These are phyloP conservation scores for Calliscelio sp. DNA, from an alignment of 2,888 invertebrate species.

Conservation along the genomic window DNA sequence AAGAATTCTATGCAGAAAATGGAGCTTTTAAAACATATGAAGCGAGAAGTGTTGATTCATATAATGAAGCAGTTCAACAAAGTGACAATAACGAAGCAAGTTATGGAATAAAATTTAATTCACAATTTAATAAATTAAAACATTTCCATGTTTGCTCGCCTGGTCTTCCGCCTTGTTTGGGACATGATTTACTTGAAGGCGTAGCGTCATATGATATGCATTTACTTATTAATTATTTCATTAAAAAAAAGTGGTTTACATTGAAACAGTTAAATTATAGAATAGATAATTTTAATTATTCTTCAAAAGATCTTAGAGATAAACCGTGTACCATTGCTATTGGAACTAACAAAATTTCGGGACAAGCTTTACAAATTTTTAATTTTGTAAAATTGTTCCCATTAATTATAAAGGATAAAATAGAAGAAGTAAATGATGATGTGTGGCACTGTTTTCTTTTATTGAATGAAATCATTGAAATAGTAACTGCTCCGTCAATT, in stretches of 20 bases:
- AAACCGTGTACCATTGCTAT: slow-evolving; percentile 54
- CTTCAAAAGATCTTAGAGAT: slow-evolving; percentile 62
- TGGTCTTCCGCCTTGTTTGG: slow-evolving; percentile 69
- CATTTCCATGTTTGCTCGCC: slow-evolving; percentile 66
- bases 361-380: slow-evolving; percentile 69
- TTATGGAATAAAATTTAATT: slow-evolving; percentile 69
- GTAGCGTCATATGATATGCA: slow-evolving; percentile 54
- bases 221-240: slow-evolving; percentile 50
- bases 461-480: slow-evolving; percentile 74
- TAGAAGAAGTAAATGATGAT: slow-evolving; percentile 61
- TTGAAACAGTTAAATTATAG: slow-evolving; percentile 48
- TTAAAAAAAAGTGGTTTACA: slow-evolving; percentile 68
- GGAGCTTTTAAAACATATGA: neutral
- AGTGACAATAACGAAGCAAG: neutral
- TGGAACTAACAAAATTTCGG: slow-evolving; percentile 31
- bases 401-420: slow-evolving; percentile 60
- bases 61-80: slow-evolving; percentile 1
- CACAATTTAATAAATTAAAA: slow-evolving; percentile 65
- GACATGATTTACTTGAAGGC: slow-evolving; percentile 67
- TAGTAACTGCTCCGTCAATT: slow-evolving; percentile 70
- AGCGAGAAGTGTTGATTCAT: neutral
- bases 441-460: slow-evolving; percentile 67
- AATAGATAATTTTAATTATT: slow-evolving; percentile 53
- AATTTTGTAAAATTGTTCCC: slow-evolving; percentile 67
- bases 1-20: neutral